Evolutionary conservation across 2,797 vertebrate genomes (phyloP), one percentile per base, ranked within the genome.

Genomic region (Tenualosa thibaudeaui): DNA sequence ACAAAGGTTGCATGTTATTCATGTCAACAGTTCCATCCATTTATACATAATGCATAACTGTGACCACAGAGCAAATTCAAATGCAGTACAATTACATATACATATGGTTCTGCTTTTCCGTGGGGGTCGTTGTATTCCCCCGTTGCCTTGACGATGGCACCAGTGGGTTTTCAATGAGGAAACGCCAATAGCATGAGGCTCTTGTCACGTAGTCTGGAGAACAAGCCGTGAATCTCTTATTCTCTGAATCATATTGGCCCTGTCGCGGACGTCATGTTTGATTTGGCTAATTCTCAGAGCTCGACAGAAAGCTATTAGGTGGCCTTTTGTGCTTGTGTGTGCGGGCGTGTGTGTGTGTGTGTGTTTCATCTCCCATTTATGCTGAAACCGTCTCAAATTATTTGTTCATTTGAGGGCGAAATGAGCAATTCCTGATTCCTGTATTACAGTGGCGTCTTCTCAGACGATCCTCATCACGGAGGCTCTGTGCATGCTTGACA

Each of bases 261-360:
- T 75, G 68, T 75, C 68, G 31, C 31, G 31, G 68, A 10, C 31
- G 68, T 40, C 68, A 75, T 75, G 68, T 75, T 75, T 75, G 68
- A 75, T 75, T 75, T 75, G 68, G 31, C 68, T 75, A 75, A 75
- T 75, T 75, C 68, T 37, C 37, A 3, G 8, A 75, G 68, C 68
- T 75, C 68, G 68, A 19, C 68, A 75, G 68, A 75, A 75, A 75
- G 68, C 68, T 75, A 75, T 75, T 75, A 75, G 37, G 68, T 75
- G 68, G 68, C 68, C 68, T 75, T 40, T 75, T 65, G 62, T 65
- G 60, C 5, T n/a, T 26, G 22, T 65, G 22, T 24, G 60, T 65
- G 60, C 31, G 62, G 31, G 24, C 31, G 31, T 71, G 65, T 71
- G 65, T 71, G 31, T 17, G 31, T 71, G 68, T 37, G 68, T 75